These are phyloP conservation scores for Colius striatus DNA, from an alignment of 2,113 vertebrate genomes.

Conservation along the genomic window DNA sequence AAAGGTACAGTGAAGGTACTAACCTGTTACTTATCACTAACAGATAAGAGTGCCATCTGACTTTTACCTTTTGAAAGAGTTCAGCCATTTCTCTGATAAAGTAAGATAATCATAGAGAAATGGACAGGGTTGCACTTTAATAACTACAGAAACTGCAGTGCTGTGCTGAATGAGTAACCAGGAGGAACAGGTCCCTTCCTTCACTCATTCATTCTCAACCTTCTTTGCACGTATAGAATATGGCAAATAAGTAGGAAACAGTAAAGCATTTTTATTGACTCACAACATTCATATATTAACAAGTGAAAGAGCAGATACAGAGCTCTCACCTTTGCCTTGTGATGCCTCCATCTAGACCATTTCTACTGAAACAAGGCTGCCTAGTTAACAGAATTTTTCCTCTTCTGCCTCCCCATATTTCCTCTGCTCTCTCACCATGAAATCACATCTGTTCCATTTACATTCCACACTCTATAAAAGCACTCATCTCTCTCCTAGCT, in stretches of 20 bases:
- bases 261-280: constrained; percentile 42
- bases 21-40: too few relatives aligned
- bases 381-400: not conserved
- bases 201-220: constrained; percentile 44
- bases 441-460: not conserved
- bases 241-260: constrained; percentile 16
- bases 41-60: constrained; percentile 48
- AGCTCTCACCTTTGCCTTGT: not conserved
- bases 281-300: constrained; percentile 17
- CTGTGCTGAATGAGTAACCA: constrained; percentile 44
- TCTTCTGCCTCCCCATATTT: not conserved
- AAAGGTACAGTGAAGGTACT: not conserved
- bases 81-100: constrained; percentile 51
- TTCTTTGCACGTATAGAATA: not conserved
- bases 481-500: not conserved
- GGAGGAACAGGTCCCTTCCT: not conserved
- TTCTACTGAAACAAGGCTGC: not conserved
- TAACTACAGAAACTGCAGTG: not conserved
- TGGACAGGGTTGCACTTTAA: constrained; percentile 37
- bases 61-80: constrained; percentile 50
- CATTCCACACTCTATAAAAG: not conserved
- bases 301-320: constrained; percentile 9
- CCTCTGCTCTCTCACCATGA: not conserved
- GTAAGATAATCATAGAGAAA: constrained; percentile 39
- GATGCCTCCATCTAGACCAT: rapidly evolving